Percentiles rank a stretch among this genome's conserved stretches.
phyloP scores from a whole-genome alignment of 2,113 vertebrate genomes.

The Uropsilus gracilis region DNA sequence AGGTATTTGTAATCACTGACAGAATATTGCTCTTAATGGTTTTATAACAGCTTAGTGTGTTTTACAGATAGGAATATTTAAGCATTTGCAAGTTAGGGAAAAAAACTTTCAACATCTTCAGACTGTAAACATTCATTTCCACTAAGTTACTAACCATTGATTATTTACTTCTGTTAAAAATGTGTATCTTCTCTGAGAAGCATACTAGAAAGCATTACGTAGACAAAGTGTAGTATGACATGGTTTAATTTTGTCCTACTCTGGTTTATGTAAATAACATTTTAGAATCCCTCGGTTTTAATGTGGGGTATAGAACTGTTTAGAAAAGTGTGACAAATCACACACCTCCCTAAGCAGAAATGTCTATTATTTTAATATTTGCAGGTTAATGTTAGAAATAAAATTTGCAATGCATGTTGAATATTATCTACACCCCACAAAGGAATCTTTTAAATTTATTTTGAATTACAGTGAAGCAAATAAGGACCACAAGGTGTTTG shows the following conservation, averaged over 20 bases:
- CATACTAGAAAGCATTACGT: neutral
- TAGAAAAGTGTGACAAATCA: neutral
- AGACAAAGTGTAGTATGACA: neutral
- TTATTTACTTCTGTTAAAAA: neutral
- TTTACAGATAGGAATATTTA: neutral
- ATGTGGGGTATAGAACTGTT: neutral
- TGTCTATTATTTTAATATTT: neutral
- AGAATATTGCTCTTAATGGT: neutral
- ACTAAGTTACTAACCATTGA: neutral
- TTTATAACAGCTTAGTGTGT: no score
- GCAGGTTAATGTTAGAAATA: slow-evolving; percentile 33
- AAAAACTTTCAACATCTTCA: neutral
- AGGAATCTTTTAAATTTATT: neutral
- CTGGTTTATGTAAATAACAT: neutral
- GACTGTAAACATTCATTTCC: neutral
- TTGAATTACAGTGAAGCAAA: slow-evolving; percentile 55
- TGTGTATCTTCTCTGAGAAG: neutral
- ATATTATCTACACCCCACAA: neutral
- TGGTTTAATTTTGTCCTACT: neutral
- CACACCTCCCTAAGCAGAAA: neutral
- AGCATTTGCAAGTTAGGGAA: neutral
- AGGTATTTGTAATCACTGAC: neutral
- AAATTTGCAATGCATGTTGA: neutral
- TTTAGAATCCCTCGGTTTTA: neutral
- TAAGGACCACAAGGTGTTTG: slow-evolving; percentile 65